phyloP scores from a whole-genome alignment of 2,888 invertebrate species.

The Apamea epomidion region DNA sequence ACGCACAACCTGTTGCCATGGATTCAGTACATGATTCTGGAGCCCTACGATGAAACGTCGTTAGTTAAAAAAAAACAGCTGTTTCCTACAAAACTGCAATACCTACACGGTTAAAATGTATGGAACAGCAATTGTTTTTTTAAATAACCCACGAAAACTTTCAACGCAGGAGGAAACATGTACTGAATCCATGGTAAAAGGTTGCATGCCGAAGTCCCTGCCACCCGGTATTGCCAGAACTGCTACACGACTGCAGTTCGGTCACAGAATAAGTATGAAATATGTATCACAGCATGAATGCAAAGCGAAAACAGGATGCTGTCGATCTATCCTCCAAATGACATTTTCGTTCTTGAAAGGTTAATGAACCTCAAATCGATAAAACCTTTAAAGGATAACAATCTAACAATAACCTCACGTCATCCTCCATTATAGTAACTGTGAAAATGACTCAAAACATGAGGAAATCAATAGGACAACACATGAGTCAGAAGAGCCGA shows the following conservation, averaged over 20 bases:
- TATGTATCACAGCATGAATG: background rate
- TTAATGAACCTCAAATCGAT: slow-evolving; percentile 43
- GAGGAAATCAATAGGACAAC: slow-evolving; percentile 58
- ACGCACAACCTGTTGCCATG: background rate
- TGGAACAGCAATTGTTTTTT: too few species aligned
- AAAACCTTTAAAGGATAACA: slow-evolving; percentile 50
- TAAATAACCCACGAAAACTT: background rate
- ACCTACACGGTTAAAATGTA: background rate
- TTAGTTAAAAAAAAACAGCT: background rate
- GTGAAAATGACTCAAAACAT: slow-evolving; percentile 63
- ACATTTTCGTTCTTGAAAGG: slow-evolving; percentile 16
- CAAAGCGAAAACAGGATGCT: background rate
- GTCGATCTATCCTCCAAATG: background rate
- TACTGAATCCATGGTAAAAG: too few species aligned
- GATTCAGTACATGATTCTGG: too few species aligned
- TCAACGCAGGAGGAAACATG: background rate
- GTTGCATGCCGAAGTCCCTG: too few species aligned
- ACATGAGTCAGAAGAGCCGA: slow-evolving; percentile 63
- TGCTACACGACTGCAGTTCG: background rate
- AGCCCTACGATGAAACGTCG: too few species aligned
- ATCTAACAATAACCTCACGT: slow-evolving; percentile 56
- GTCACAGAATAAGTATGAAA: background rate
- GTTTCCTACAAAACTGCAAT: too few species aligned
- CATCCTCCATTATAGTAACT: slow-evolving; percentile 60
- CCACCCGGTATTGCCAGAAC: background rate